Evolutionary conservation across 1,140 invertebrate species (phyloP).

Genomic region (Monochamus saltuarius): DNA sequence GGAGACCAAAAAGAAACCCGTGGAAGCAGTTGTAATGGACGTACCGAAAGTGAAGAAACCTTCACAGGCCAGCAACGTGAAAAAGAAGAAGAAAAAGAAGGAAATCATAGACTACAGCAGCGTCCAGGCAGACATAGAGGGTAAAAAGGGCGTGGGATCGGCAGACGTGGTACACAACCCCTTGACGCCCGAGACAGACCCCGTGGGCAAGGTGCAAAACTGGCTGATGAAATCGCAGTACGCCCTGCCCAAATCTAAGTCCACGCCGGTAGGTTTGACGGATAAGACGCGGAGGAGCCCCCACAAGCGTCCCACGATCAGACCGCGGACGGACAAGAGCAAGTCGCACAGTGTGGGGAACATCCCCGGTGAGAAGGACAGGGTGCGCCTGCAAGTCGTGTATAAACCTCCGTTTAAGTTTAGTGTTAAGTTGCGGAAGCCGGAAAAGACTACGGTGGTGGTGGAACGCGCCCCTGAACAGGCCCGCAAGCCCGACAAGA

Average conservation of each 20-base stretch:
- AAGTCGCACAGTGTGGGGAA: constrained; percentile 52
- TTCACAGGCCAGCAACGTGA: constrained; percentile 52
- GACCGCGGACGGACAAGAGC: constrained; percentile 47
- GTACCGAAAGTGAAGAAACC: constrained; percentile 48
- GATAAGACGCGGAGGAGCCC: constrained; percentile 47
- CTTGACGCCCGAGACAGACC: constrained; percentile 60
- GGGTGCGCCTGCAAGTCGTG: constrained; percentile 76
- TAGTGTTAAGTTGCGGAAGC: constrained; percentile 75
- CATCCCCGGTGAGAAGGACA: constrained; percentile 60
- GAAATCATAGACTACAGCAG: constrained; percentile 79
- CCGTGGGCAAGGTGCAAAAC: constrained; percentile 78
- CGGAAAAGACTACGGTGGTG: constrained; percentile 58
- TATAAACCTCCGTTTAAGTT: constrained; percentile 85
- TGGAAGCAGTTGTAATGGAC: constrained; percentile 36
- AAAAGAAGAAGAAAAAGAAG: constrained; percentile 60
- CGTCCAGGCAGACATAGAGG: constrained; percentile 58
- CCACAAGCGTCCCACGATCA: constrained; percentile 48
- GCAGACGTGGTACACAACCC: constrained; percentile 44
- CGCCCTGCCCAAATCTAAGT: constrained; percentile 67
- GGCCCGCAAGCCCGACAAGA: constrained; percentile 29
- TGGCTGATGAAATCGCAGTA: constrained; percentile 73
- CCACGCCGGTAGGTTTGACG: constrained; percentile 66
- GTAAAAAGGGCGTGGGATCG: constrained; percentile 45
- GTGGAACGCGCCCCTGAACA: constrained; percentile 42
- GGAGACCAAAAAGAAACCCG: constrained; percentile 38